Evolutionary conservation across 37 sponge, comb jelly and placozoan genomes (phyloP), one percentile per base, ranked within the genome.

Genomic region (Corticium candelabrum): DNA sequence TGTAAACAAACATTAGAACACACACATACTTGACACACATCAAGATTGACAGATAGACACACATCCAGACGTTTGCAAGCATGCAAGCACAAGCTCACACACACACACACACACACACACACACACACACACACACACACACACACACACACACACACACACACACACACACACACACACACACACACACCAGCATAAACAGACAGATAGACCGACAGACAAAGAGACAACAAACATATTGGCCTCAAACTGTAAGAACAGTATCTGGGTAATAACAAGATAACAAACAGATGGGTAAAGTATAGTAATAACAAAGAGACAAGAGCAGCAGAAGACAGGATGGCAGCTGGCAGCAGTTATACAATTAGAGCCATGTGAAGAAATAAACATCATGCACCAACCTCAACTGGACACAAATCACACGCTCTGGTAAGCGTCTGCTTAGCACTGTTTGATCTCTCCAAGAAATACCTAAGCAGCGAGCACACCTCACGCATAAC

Each of bases 371-470:
- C n/a, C n/a, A n/a, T n/a, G n/a, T n/a, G n/a, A n/a, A n/a, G n/a
- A n/a, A n/a, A n/a, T n/a, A n/a, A n/a, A n/a, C n/a, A n/a, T n/a
- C n/a, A n/a, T n/a, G n/a, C n/a, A n/a, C n/a, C n/a, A n/a, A 50
- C 62, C 15, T 50, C 62, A 27, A 27, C 32, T 35, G 91, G 89
- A 32, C 88, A 82, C 0, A 85, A 40, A 38, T 91, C 90, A 31
- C 41, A 74, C 35, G 91, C 92, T 82, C 79, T 88, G 74, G 88
- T 83, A 5, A 88, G 77, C 30, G 87, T 88, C 75, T 84, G n/a
- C n/a, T 74, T 78, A 0, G 92, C 92, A 88, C 92, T 91, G 77
- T 91, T 91, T 35, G 92, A 91, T 1, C 92, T 69, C 74, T 91
- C 92, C 76, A 91, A 37, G 69, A 80, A 88, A 40, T 85, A 91